Evolutionary conservation across 2,797 vertebrate genomes (phyloP), one percentile per base, ranked within the genome.

Genomic region (Alosa sapidissima): DNA sequence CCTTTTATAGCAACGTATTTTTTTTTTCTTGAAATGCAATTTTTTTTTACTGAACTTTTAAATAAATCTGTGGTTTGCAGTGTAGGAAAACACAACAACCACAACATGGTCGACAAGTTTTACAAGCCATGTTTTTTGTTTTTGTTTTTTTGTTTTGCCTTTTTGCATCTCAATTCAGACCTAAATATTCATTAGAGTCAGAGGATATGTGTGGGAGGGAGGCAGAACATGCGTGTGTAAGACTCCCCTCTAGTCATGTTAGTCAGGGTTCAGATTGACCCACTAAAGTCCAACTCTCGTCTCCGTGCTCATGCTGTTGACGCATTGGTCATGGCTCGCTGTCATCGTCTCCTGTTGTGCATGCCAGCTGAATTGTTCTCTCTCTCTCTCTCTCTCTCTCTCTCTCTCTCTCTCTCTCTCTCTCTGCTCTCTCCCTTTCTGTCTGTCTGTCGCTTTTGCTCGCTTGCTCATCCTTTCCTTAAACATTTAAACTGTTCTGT

Each of bases 291-390:
- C 41, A 36, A 41, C 14, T 28, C 16, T 78, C 14, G 3, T 41
- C 72, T 78, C 36, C 7, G 16, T 78, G 72, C 41, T 78, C 36
- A 78, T 72, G 33, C 36, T 72, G 68, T 72, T 72, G 68, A 72
- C 68, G 14, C 68, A 41, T 78, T 78, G 41, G 72, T 47, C 72
- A 47, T 78, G 72, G 72, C 72, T 78, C 16, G 16, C 72, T 45
- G 72, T 78, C 72, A 8, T 65, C 60, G 65, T n/a, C n/a, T 47
- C 14, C 72, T 78, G 72, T 47, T 41, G 36, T 78, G 72, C 16
- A 78, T 78, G 72, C 72, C 36, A 78, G 19, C 72, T 47, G 14
- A 78, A 14, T 36, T 45, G 5, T 45, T 41, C 45, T 75, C 16
- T 21, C 45, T 14, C 16, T 13, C 13, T 33, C 36, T 14, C 14